Base-by-base conservation (phyloP, 2,797 vertebrate genomes). In the Neoniphon sammara region DNA sequence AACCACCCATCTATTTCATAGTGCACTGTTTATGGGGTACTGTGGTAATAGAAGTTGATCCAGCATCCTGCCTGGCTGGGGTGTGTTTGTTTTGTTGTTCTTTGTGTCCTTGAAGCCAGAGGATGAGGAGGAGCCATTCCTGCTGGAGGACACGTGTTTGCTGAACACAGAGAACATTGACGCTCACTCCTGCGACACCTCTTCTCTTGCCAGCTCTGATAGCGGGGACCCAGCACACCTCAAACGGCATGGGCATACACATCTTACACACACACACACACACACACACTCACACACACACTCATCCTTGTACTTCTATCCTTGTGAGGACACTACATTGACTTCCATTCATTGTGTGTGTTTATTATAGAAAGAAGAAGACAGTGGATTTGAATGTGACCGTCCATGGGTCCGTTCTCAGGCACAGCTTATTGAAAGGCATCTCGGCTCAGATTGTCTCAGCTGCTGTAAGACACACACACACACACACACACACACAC, bases 371-470 rank as follows among this genome's bases (percentile, higher is more conserved):
- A 66, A 94, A 80, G 88, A 93, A 85, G 88, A 93, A 80, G 84
- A 80, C 90, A 0, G 64, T 91, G 61, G 94, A 94, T 47, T 66
- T 52, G 36, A 93, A 83, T 53, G 89, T 92, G 0, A 77, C 87
- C 0, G 91, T 96, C 52, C 97, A 98, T 78, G 97, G 97, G 4
- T 97, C 97, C n/a, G 97, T 99, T 72, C 94, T 98, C 71, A 92
- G 95, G 34, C 96, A 96, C 85, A 96, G 93, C 0, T 91, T 96
- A 66, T 93, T 99, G 77, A 98, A 99, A 87, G 97, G 98, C 31
- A 96, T 99, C 91, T 99, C 98, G 78, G 96, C 98, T 17, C 98
- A 99, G 90, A 96, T 99, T 14, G 95, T 95, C n/a, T 99, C 98
- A 66, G 97, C 97, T 84, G 96, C 97, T 70, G 98, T 99, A 93